Percentiles rank a stretch among this genome's conserved stretches.
These are phyloP conservation scores for Leucopsar rothschildi DNA, from an alignment of 2,113 vertebrate species.

Conservation along the genomic window DNA sequence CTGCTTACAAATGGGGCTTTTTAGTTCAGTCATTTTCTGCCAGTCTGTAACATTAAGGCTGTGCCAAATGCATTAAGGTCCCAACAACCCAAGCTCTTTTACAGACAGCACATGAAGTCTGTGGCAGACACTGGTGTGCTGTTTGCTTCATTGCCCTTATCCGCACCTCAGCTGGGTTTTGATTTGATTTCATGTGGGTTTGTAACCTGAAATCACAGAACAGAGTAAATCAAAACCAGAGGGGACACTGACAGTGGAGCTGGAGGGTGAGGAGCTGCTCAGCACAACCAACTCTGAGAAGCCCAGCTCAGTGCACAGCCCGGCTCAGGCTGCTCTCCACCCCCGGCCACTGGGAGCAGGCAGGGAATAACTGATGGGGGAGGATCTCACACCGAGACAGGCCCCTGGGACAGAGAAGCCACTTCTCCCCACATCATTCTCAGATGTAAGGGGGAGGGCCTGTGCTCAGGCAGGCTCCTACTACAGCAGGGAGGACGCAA, in stretches of 20 bases:
- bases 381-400: neutral
- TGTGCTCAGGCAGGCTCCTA: neutral
- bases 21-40: neutral
- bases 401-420: neutral
- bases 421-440: neutral
- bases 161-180: neutral
- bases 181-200: neutral
- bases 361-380: no score
- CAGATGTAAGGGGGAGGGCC: neutral
- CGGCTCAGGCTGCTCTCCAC: neutral
- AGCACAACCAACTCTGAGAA: neutral
- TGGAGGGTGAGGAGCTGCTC: neutral
- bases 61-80: neutral
- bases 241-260: neutral
- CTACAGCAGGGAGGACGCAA: fast-evolving
- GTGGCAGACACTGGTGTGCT: neutral
- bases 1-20: neutral
- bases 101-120: neutral
- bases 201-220: neutral
- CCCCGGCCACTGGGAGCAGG: neutral
- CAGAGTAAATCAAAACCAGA: neutral
- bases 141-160: neutral
- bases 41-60: neutral
- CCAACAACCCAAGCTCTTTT: neutral
- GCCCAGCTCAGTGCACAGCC: neutral